phyloP scores from a whole-genome alignment of 2,888 invertebrate genomes.

The Stenoptilia bipunctidactyla region DNA sequence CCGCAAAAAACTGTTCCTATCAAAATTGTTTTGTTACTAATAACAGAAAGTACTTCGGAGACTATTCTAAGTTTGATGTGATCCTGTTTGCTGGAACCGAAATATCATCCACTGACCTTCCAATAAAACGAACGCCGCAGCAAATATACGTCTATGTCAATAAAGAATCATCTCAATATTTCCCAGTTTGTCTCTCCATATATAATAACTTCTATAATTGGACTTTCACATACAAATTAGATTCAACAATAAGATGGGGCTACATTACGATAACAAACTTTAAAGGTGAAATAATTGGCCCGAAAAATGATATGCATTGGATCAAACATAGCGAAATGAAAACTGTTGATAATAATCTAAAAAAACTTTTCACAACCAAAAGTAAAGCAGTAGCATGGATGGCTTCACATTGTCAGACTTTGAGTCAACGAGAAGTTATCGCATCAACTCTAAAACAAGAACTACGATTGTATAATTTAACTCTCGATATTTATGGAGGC shows the following conservation, averaged over 20 bases:
- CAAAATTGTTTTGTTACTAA: slow-evolving; percentile 19
- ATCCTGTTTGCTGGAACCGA: slow-evolving; percentile 13
- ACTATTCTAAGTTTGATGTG: slow-evolving; percentile 5
- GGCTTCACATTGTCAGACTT: slow-evolving; percentile 22
- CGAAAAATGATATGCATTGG: slow-evolving; percentile 19
- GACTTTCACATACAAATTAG: slow-evolving; percentile 26
- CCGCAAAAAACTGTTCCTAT: slow-evolving; percentile 15
- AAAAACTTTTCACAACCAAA: slow-evolving; percentile 18
- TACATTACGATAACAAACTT: slow-evolving; percentile 21
- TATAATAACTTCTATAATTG: slow-evolving; percentile 21
- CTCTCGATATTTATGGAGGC: slow-evolving; percentile 21
- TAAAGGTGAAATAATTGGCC: slow-evolving; percentile 17
- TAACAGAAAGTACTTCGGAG: slow-evolving; percentile 7
- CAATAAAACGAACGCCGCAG: not conserved
- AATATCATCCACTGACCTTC: slow-evolving; percentile 1
- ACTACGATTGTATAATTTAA: slow-evolving; percentile 13
- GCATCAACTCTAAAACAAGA: slow-evolving; percentile 14
- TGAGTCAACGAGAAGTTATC: slow-evolving; percentile 16
- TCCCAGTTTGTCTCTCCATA: slow-evolving; percentile 6
- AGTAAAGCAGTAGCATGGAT: slow-evolving; percentile 25
- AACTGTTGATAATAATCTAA: slow-evolving; percentile 16
- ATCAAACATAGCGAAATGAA: slow-evolving; percentile 13
- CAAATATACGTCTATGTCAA: not conserved
- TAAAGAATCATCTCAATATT: not conserved
- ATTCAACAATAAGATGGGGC: slow-evolving; percentile 22